phyloP scores from a whole-genome alignment of 2,797 vertebrate species.

The Peromyscus melanophrys region DNA sequence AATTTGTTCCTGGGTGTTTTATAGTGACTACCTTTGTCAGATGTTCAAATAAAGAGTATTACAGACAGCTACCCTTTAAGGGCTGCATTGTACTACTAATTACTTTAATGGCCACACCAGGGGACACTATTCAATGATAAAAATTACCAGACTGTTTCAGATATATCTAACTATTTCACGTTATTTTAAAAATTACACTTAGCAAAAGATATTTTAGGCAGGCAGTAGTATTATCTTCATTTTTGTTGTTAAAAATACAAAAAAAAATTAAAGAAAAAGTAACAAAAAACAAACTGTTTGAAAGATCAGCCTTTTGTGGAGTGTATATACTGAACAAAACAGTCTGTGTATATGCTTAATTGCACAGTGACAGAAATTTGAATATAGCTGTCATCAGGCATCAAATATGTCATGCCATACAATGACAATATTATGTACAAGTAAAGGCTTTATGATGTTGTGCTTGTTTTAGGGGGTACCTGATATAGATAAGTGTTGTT shows the following conservation, averaged over 20 bases:
- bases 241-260: slow-evolving; percentile 4
- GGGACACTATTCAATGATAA: not conserved
- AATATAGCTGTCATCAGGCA: not conserved
- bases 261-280: not conserved
- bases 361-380: not conserved
- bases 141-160: not conserved
- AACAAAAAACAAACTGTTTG: not conserved
- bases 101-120: not conserved
- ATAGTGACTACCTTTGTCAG: not conserved
- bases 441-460: not conserved
- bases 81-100: not conserved
- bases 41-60: not conserved
- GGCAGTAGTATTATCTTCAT: not conserved
- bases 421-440: not conserved
- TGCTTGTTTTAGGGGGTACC: not conserved
- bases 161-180: not conserved
- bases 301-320: not conserved
- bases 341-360: not conserved
- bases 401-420: not conserved
- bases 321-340: not conserved
- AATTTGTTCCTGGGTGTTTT: not conserved
- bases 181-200: not conserved
- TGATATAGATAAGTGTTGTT: not conserved
- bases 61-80: not conserved
- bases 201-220: not conserved